Conservation (phyloP, 2,888 invertebrate species). For the Drosophila anceps region DNA sequence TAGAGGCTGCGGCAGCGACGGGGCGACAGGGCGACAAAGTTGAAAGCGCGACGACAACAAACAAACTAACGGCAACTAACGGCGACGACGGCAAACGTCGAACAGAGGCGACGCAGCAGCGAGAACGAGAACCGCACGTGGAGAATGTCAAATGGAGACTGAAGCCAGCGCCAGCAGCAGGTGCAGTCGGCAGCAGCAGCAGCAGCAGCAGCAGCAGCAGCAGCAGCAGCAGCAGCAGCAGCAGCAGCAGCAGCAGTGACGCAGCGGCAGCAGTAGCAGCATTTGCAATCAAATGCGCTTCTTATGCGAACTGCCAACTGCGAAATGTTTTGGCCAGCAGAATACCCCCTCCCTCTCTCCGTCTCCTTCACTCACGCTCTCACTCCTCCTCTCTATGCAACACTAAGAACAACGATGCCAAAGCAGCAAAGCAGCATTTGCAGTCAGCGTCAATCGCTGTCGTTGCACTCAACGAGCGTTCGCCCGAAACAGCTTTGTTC, state of each 20-base stretch:
- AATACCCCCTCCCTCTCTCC: neutral
- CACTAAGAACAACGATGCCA: slow-evolving; percentile 49
- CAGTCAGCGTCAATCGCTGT: slow-evolving; percentile 55
- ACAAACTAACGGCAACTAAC: slow-evolving; percentile 52
- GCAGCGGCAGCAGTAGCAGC: slow-evolving; percentile 44
- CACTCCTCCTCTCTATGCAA: neutral
- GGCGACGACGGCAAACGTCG: slow-evolving; percentile 49
- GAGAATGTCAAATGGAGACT: slow-evolving; percentile 86
- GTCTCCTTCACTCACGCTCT: neutral
- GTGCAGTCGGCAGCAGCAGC: slow-evolving; percentile 38
- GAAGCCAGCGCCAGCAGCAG: slow-evolving; percentile 71
- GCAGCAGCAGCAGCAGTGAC: slow-evolving; percentile 41
- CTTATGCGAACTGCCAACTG: slow-evolving; percentile 66
- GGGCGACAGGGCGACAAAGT: slow-evolving; percentile 31
- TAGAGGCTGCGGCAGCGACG: slow-evolving; percentile 33
- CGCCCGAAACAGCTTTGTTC: slow-evolving; percentile 45
- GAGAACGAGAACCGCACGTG: slow-evolving; percentile 83
- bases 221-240: slow-evolving; percentile 38
- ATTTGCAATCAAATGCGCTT: slow-evolving; percentile 75
- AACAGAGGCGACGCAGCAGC: slow-evolving; percentile 52
- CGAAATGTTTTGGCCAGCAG: slow-evolving; percentile 40
- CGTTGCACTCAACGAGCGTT: slow-evolving; percentile 66
- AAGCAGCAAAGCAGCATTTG: slow-evolving; percentile 57
- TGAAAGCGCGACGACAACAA: slow-evolving; percentile 52
- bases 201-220: slow-evolving; percentile 38